These are phyloP conservation scores for Nudaria mundana DNA, from an alignment of 2,888 invertebrate species.

Conservation along the genomic window DNA sequence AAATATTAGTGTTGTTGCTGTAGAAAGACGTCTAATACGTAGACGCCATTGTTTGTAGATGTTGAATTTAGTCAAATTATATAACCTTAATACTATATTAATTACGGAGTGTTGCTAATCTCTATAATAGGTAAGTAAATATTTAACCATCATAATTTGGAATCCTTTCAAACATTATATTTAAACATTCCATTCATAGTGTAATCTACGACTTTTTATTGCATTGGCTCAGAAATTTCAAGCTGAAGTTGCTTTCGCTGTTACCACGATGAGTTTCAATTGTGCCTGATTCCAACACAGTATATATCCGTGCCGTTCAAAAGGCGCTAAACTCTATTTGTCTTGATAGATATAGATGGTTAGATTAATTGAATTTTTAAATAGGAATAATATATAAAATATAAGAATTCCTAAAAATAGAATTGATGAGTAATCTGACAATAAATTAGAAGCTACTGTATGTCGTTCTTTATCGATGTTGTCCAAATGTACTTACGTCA, in stretches of 20 bases:
- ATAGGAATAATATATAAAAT: slow-evolving; percentile 35
- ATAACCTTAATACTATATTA: slow-evolving; percentile 4
- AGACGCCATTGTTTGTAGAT: too few relatives aligned
- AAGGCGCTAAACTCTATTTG: too few relatives aligned
- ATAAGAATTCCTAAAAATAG: slow-evolving; percentile 19
- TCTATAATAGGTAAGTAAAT: slow-evolving; percentile 12
- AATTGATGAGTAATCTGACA: slow-evolving; percentile 48
- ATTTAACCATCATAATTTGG: slow-evolving; percentile 19
- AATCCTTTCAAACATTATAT: slow-evolving; percentile 10
- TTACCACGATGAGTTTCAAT: not conserved
- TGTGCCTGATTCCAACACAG: too few relatives aligned
- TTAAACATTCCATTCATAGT: slow-evolving; percentile 37
- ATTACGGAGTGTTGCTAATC: slow-evolving; percentile 11
- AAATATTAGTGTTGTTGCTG: too few relatives aligned
- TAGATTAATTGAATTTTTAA: not conserved
- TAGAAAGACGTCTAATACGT: too few relatives aligned
- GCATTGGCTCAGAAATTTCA: not conserved
- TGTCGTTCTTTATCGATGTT: slow-evolving; percentile 45
- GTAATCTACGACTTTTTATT: not conserved
- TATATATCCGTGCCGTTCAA: too few relatives aligned
- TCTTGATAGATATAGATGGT: too few relatives aligned
- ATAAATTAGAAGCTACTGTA: slow-evolving; percentile 52
- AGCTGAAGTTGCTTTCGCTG: not conserved
- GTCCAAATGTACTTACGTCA: slow-evolving; percentile 58
- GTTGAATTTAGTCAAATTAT: too few relatives aligned